These are phyloP conservation scores for Metallyticus violacea DNA, from an alignment of 2,888 invertebrate genomes.

Conservation along the genomic window DNA sequence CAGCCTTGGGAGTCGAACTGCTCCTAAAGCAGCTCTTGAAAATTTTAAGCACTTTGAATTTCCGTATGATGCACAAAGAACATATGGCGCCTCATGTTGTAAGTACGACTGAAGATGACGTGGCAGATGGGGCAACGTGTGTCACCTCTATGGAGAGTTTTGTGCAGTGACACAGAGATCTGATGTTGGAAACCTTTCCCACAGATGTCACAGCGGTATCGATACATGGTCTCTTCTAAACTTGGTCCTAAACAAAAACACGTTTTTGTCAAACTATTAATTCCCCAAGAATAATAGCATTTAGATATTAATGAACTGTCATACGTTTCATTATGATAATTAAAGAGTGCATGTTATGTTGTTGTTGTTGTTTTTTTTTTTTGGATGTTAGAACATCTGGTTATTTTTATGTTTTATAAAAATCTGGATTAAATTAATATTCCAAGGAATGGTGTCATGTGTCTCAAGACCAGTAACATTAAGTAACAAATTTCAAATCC, in stretches of 20 bases:
- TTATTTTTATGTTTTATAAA: too few relatives aligned
- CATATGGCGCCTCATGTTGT: conserved; percentile 37
- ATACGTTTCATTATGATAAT: too few relatives aligned
- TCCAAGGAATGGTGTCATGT: too few relatives aligned
- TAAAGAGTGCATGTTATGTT: neutral
- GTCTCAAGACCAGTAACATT: too few relatives aligned
- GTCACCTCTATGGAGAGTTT: conserved; percentile 61
- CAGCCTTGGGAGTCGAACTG: too few relatives aligned
- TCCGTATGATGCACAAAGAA: conserved; percentile 10
- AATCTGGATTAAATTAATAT: too few relatives aligned
- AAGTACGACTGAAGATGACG: conserved; percentile 55
- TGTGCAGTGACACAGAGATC: conserved; percentile 60
- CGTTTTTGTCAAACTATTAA: neutral
- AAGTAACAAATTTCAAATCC: too few relatives aligned
- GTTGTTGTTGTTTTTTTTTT: neutral
- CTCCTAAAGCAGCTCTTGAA: too few relatives aligned
- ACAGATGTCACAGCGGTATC: conserved; percentile 39
- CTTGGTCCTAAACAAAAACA: neutral
- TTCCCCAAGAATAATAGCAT: neutral
- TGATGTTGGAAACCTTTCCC: conserved; percentile 61
- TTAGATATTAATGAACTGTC: neutral
- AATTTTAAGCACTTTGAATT: neutral
- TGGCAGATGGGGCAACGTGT: conserved; percentile 62
- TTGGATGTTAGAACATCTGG: too few relatives aligned
- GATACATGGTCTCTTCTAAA: neutral